Percentiles rank a stretch among this genome's conserved stretches.
These are phyloP conservation scores for Syngnathus scovelli DNA, from an alignment of 2,113 vertebrate genomes.

Conservation along the genomic window DNA sequence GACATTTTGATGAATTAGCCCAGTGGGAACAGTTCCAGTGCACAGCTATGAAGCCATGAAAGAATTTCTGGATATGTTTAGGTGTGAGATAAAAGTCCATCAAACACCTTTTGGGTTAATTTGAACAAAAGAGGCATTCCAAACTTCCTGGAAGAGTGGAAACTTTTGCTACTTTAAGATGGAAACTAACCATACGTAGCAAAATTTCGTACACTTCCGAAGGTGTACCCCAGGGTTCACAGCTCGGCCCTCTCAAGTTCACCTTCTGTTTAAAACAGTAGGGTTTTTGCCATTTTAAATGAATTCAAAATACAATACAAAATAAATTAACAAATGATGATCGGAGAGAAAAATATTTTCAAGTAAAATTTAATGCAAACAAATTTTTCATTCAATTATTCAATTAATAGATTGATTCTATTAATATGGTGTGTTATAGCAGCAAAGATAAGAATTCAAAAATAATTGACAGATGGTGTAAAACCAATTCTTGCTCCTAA, in stretches of 20 bases:
- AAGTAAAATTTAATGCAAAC: too few species aligned
- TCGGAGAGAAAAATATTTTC: too few species aligned
- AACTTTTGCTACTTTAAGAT: not conserved
- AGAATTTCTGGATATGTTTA: too few species aligned
- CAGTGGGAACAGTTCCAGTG: not conserved
- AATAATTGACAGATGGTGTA: too few species aligned
- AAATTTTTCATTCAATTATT: too few species aligned
- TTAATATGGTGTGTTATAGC: too few species aligned
- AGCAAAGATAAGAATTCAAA: too few species aligned
- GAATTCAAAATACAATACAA: too few species aligned
- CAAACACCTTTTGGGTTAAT: not conserved
- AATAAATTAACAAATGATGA: too few species aligned
- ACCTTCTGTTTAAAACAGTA: not conserved
- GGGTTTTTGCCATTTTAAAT: not conserved
- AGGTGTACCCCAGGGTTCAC: not conserved
- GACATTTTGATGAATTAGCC: not conserved
- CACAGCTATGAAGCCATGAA: not conserved
- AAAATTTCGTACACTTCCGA: too few species aligned
- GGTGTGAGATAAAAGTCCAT: not conserved
- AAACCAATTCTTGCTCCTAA: too few species aligned
- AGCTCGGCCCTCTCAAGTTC: not conserved
- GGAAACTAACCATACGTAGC: not conserved
- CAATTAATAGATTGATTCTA: too few species aligned
- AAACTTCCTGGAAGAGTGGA: not conserved
- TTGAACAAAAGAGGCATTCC: not conserved